phyloP scores from a whole-genome alignment of 2,797 vertebrate genomes.

The Tragopan temminckii region DNA sequence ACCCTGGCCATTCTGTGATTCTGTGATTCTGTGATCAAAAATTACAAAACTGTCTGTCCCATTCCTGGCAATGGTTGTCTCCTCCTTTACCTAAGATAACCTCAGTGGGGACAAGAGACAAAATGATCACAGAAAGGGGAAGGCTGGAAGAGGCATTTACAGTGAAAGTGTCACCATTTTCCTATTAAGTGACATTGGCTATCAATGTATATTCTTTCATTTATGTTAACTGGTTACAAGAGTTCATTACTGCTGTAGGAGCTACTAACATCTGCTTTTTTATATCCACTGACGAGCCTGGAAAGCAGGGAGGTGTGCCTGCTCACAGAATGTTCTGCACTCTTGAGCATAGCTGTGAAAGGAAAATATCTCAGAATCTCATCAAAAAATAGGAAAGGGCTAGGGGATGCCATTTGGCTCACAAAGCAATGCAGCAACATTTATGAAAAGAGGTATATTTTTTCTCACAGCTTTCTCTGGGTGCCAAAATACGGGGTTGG shows the following conservation, averaged over 20 bases:
- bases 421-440: not conserved
- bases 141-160: not conserved
- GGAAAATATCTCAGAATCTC: not conserved
- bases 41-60: not conserved
- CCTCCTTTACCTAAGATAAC: not conserved
- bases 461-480: not conserved
- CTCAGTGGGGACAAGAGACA: not conserved
- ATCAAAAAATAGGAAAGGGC: not conserved
- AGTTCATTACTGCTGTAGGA: not conserved
- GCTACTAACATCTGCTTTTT: not conserved
- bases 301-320: not conserved
- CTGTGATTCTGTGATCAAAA: no score
- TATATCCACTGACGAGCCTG: not conserved
- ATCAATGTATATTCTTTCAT: not conserved
- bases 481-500: not conserved
- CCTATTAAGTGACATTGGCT: not conserved
- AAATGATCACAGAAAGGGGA: not conserved
- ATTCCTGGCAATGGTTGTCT: not conserved
- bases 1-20: no score
- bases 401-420: not conserved
- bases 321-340: not conserved
- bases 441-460: not conserved
- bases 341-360: not conserved
- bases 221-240: not conserved
- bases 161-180: not conserved